Conservation (phyloP, 2,797 vertebrate species). For the Myiotriccus ornatus region DNA sequence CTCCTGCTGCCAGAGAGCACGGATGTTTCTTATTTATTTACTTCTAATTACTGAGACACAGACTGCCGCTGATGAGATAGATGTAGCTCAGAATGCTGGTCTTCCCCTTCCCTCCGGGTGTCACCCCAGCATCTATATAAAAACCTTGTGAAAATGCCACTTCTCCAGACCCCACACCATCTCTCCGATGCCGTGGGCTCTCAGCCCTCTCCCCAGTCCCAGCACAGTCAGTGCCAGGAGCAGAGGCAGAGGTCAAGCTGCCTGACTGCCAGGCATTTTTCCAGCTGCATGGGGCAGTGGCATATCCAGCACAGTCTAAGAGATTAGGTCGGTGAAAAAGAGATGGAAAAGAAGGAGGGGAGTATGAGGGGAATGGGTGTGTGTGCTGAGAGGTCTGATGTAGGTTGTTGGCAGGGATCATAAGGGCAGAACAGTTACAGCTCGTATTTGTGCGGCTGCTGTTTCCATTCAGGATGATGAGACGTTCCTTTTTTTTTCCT, state of each 20-base stretch:
- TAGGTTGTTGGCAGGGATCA: background rate
- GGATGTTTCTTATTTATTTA: slow-evolving; percentile 43
- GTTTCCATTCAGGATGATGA: background rate
- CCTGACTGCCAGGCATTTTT: background rate
- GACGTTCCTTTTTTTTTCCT: background rate
- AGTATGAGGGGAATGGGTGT: background rate
- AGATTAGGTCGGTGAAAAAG: rapidly evolving
- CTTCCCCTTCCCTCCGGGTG: background rate
- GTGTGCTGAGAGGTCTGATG: background rate
- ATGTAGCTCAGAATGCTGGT: background rate
- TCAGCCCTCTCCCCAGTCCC: background rate
- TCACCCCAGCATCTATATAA: background rate
- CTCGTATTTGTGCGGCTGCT: background rate
- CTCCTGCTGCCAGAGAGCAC: slow-evolving; percentile 7
- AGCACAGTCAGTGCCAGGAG: background rate
- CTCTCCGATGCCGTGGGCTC: rapidly evolving
- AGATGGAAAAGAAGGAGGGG: background rate
- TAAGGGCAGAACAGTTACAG: background rate
- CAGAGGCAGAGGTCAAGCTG: background rate
- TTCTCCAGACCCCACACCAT: background rate
- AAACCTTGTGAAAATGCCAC: background rate
- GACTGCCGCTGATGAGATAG: slow-evolving; percentile 31
- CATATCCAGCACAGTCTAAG: background rate
- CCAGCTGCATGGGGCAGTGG: background rate
- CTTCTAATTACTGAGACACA: slow-evolving; percentile 14